Evolutionary conservation across 2,888 invertebrate genomes (phyloP).

Genomic region (Agonopterix heracliana): DNA sequence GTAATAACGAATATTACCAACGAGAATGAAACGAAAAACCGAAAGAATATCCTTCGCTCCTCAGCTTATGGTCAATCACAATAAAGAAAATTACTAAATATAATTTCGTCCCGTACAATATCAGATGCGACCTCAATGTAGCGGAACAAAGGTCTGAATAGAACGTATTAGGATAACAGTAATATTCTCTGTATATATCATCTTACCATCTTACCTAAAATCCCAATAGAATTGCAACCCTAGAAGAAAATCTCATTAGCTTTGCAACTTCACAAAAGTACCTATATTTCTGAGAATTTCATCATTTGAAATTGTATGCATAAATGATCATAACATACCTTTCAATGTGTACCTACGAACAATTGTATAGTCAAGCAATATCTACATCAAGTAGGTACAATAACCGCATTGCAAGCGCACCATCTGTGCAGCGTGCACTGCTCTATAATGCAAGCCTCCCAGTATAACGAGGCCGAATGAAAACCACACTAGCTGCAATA

Average conservation of each 20-base stretch:
- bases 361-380: not conserved
- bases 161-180: constrained; percentile 1
- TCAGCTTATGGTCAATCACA: constrained; percentile 1
- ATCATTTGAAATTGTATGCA: no score
- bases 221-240: no score
- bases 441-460: constrained; percentile 37
- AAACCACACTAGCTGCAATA: constrained; percentile 34
- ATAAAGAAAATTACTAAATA: constrained; percentile 2
- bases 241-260: no score
- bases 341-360: no score
- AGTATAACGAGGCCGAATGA: constrained; percentile 38
- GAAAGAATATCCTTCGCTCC: not conserved
- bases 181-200: not conserved
- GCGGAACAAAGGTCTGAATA: not conserved
- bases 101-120: constrained; percentile 3
- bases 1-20: no score
- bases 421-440: constrained; percentile 26
- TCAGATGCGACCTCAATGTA: not conserved
- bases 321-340: no score
- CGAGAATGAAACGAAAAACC: no score
- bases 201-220: no score
- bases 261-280: no score
- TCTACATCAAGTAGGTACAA: constrained; percentile 11
- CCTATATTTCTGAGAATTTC: no score
- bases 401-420: constrained; percentile 21